Conservation (phyloP, 2,797 vertebrate genomes). For the Psittacula derbiana region DNA sequence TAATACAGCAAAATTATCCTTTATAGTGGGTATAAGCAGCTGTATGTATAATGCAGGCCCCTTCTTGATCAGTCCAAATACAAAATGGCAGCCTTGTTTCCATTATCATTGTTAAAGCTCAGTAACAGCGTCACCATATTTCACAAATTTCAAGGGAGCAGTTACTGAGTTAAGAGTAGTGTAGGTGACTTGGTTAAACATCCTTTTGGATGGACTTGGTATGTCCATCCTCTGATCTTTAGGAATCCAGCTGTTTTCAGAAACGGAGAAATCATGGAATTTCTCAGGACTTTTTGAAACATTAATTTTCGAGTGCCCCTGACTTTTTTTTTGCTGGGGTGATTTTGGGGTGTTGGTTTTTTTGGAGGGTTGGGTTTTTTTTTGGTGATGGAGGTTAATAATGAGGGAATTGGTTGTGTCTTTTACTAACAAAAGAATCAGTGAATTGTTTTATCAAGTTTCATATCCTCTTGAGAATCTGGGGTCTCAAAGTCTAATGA, state of each 20-base stretch:
- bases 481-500: background rate
- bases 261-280: background rate
- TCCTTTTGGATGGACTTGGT: background rate
- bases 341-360: background rate
- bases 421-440: background rate
- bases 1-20: conserved; percentile 76
- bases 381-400: background rate
- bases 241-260: background rate
- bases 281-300: background rate
- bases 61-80: conserved; percentile 45
- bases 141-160: background rate
- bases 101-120: background rate
- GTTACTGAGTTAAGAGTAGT: background rate
- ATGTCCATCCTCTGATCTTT: background rate
- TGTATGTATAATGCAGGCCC: conserved; percentile 45
- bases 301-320: background rate
- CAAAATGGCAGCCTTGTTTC: conserved; percentile 56
- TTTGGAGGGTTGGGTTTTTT: background rate
- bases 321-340: background rate
- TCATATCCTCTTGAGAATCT: background rate
- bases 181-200: background rate
- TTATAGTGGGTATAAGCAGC: conserved; percentile 64
- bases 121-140: background rate
- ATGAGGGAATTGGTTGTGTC: background rate
- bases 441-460: background rate